Evolutionary conservation across 2,888 invertebrate genomes (phyloP), one percentile per base, ranked within the genome.

Genomic region (Phlogophora meticulosa): DNA sequence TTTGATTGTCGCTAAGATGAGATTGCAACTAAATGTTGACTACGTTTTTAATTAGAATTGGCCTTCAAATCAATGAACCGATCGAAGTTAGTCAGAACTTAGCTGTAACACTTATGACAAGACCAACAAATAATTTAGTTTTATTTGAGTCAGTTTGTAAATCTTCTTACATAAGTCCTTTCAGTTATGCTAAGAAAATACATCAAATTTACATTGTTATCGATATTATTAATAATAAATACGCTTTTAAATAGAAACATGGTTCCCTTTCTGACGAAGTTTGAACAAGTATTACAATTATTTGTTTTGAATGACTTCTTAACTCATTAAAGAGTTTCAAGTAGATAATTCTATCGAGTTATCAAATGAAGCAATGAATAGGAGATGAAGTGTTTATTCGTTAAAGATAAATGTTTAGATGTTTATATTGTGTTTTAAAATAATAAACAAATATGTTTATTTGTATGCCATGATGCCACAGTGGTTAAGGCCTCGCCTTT

Each of bases 401-500:
- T 5, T 61, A 1, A 32, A 57, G 13, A 17, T 40, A 40, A 61
- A 48, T 46, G 56, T 61, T 61, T 28, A n/a, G 32, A 60, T 66
- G 66, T 65, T 42, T 43, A 15, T 53, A 15, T 72, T 51, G 52
- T 58, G 34, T 66, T 66, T 17, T 2, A n/a, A 68, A 52, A 53
- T 57, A 53, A 69, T 62, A 42, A n/a, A n/a, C 10, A 34, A 42
- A 59, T 38, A 15, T 61, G 38, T 77, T 52, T 46, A 40, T 46
- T 73, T 73, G 64, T 76, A 77, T 40, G n/a, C n/a, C 76, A 76
- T 73, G 76, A n/a, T n/a, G n/a, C n/a, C n/a, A n/a, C n/a, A n/a
- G n/a, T n/a, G n/a, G n/a, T n/a, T n/a, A n/a, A n/a, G n/a, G n/a
- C n/a, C n/a, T n/a, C n/a, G n/a, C n/a, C n/a, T n/a, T n/a, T n/a